These are phyloP conservation scores for Nyctereutes procyonoides DNA, from an alignment of 2,113 vertebrate genomes.

Conservation along the genomic window DNA sequence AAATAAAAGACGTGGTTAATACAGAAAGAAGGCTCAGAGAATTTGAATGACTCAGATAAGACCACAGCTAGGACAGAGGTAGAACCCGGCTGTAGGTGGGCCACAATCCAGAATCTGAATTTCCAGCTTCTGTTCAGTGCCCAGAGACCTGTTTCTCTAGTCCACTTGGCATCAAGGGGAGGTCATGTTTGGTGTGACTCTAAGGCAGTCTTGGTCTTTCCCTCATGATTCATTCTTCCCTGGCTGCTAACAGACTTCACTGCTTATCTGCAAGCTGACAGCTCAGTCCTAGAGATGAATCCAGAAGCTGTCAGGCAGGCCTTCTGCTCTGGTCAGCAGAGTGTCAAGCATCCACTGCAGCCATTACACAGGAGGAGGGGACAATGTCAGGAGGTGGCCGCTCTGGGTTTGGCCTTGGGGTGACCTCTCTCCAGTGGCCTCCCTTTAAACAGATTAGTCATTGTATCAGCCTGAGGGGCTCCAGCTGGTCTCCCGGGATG, in stretches of 20 bases:
- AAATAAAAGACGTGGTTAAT: not conserved
- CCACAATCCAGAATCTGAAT: not conserved
- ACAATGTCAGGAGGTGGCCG: rapidly evolving
- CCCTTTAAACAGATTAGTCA: not conserved
- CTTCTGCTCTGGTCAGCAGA: not conserved
- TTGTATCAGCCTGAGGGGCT: not conserved
- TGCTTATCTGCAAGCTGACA: not conserved
- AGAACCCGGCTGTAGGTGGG: not conserved
- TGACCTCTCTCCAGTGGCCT: not conserved
- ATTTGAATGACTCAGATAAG: not conserved
- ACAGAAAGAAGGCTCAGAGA: not conserved
- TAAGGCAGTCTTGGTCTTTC: not conserved
- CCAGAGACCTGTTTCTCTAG: not conserved
- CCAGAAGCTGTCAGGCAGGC: not conserved
- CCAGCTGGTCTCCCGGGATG: not conserved
- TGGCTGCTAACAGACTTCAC: not conserved
- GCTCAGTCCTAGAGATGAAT: not conserved
- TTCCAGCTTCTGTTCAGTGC: not conserved
- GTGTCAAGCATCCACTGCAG: not conserved
- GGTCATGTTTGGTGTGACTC: not conserved
- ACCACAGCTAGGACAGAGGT: not conserved
- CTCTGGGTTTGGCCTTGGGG: not conserved
- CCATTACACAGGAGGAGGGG: not conserved
- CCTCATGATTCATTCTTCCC: not conserved
- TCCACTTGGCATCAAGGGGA: not conserved